Conservation (phyloP, 1,140 invertebrate species). For the Bombus superbus region DNA sequence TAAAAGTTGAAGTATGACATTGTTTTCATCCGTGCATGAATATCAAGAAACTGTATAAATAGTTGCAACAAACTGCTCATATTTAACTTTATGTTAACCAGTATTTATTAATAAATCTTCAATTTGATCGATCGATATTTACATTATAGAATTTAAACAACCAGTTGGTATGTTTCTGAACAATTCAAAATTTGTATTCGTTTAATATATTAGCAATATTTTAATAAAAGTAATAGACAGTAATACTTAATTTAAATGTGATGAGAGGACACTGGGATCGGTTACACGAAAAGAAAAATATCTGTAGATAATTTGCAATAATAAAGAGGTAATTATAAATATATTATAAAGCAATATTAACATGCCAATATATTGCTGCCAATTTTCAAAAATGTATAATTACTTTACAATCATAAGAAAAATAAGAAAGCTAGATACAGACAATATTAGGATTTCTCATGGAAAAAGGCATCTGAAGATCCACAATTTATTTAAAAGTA, state of each 20-base stretch:
- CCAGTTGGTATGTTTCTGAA: conserved; percentile 4
- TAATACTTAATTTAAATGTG: conserved; percentile 13
- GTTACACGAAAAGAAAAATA: conserved; percentile 43
- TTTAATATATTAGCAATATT: not conserved
- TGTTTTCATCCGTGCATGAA: not conserved
- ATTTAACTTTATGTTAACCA: not conserved
- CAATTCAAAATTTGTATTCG: not conserved
- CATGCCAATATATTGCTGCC: conserved; percentile 32
- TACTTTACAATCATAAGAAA: not conserved
- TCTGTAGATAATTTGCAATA: conserved; percentile 65
- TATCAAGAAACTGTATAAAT: not conserved
- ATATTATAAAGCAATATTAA: conserved; percentile 38
- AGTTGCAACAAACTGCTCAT: not conserved
- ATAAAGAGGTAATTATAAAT: conserved; percentile 64
- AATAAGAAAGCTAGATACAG: not conserved
- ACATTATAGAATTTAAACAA: conserved; percentile 1
- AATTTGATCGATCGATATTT: conserved; percentile 7
- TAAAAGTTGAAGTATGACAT: not conserved
- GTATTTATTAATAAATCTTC: not conserved
- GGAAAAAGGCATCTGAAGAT: not conserved
- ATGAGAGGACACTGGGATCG: conserved; percentile 47
- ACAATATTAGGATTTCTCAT: not conserved
- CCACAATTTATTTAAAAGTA: not conserved
- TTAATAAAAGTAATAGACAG: conserved; percentile 14
- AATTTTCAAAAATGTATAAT: conserved; percentile 20